Evolutionary conservation across 2,888 invertebrate genomes (phyloP), one percentile per base, ranked within the genome.

Genomic region (Drosophila anomelani): DNA sequence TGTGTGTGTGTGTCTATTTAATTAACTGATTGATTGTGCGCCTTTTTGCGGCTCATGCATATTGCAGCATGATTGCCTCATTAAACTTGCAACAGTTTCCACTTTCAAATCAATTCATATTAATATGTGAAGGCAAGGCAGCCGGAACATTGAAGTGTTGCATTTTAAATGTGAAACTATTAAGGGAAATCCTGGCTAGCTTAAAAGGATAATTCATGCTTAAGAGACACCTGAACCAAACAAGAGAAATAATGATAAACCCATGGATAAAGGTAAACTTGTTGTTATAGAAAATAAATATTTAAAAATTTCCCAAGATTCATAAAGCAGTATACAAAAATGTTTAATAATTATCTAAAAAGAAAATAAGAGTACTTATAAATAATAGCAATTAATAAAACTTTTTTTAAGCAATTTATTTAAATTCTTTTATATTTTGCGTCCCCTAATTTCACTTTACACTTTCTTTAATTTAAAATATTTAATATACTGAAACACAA

Each of bases 1-100:
- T 39, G 3, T 36, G 15, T 17, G n/a, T n/a, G 4, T 58, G 20
- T 13, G 13, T 5, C 12, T 20, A 60, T 53, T 53, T 56, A 68
- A 67, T 68, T 67, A 67, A 49, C 49, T 57, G 68, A 68, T 57
- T 67, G 68, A 67, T 49, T 67, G 68, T 36, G 12, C 56, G 26
- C 15, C 29, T 26, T 61, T 36, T 47, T 29, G 55, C 34, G 47
- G 36, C 61, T 36, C 41, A 56, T 67, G 32, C 47, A 68, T 67
- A 41, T 49, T 68, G 56, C 47, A 41, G n/a, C 8, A 1, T 36
- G 47, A 49, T 67, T 66, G 67, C 29, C 34, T 67, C 8, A 68
- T 68, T 67, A 47, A 68, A 67, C 20, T 47, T 67, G 17, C 49
- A 64, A 17, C 26, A 49, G 34, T 15, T 34, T 39, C 67, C 67